A percentile compares a stretch with the other conserved stretches of the same genome.
These are phyloP conservation scores for Pachycephus smyrnensis DNA, from an alignment of 2,888 invertebrate species.

Conservation along the genomic window DNA sequence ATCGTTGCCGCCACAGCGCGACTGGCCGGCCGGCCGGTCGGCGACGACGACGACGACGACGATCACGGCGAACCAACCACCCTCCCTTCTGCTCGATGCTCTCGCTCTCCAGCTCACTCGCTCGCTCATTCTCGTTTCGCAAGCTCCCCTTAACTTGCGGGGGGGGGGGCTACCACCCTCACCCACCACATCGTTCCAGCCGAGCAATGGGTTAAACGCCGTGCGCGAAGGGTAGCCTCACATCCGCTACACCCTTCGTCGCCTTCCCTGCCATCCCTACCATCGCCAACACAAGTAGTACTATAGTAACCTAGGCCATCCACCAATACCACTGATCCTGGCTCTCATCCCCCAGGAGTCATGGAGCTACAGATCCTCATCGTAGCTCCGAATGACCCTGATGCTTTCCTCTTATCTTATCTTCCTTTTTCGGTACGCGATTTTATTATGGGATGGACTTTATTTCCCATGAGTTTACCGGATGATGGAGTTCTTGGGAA, in stretches of 20 bases:
- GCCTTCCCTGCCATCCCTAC: neutral
- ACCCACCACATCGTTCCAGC: constrained; percentile 8
- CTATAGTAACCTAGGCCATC: neutral
- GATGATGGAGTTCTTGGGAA: neutral
- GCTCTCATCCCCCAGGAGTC: neutral
- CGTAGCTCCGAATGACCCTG: neutral
- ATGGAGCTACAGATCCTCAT: neutral
- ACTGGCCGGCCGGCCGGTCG: constrained; percentile 60
- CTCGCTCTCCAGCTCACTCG: constrained; percentile 6
- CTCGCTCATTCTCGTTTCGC: constrained; percentile 24
- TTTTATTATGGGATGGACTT: neutral
- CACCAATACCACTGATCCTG: neutral
- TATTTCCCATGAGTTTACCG: neutral
- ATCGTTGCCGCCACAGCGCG: constrained; percentile 56
- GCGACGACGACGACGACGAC: constrained; percentile 6
- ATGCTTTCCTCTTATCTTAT: neutral
- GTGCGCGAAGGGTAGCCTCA: constrained; percentile 10
- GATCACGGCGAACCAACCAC: constrained; percentile 16
- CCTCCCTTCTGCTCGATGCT: neutral
- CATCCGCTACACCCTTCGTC: neutral
- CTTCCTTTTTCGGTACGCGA: neutral
- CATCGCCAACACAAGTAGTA: neutral
- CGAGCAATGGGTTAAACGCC: constrained; percentile 17
- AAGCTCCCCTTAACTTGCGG: constrained; percentile 25
- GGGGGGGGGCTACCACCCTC: constrained; percentile 12